Base-by-base conservation (phyloP, 2,113 vertebrate genomes). In the Scomber scombrus region DNA sequence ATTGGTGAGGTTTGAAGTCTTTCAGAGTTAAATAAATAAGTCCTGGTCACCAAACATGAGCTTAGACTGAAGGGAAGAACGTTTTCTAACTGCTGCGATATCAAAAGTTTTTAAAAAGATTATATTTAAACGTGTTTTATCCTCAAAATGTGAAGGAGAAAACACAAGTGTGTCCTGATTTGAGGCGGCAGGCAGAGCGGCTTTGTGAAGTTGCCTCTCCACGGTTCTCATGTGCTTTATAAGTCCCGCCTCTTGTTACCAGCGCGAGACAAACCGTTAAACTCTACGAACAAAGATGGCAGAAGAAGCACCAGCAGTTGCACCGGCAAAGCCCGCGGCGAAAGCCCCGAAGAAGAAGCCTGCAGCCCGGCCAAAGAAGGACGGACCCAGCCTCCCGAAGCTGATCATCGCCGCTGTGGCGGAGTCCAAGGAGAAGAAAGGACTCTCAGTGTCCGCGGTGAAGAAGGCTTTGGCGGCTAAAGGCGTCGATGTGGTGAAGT, bases 161-260 rank as follows among this genome's bases (percentile, higher is more conserved):
- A 69, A 69, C 66, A 69, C 66, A 69, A 69, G 49, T 31, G 18
- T 11, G 21, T 15, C 34, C 51, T 21, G 49, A 55, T 45, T 45
- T 69, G 49, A 11, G 11, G 12, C 6, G 34, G 14, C 4, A n/a
- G n/a, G 34, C 50, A 16, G 16, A 52, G 26, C 7, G 65, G 66
- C 19, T 29, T 31, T 4, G n/a, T 7, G n/a, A 9, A 9, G 19
- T 69, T 69, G 66, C 52, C 5, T 69, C 66, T 69, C 66, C 14
- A 43, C 66, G 66, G 66, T 69, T 69, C 66, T 69, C 66, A 69
- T 69, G 29, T 34, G 19, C 31, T n/a, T 55, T 69, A 69, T 56
- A 69, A 69, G 19, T 69, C 34, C 66, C 66, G 18, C 66, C 66
- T 69, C 66, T 29, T 23, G 51, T 8, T 1, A 18, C 2, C 1